Conservation (phyloP, 2,113 vertebrate species). For the Stegastes partitus region DNA sequence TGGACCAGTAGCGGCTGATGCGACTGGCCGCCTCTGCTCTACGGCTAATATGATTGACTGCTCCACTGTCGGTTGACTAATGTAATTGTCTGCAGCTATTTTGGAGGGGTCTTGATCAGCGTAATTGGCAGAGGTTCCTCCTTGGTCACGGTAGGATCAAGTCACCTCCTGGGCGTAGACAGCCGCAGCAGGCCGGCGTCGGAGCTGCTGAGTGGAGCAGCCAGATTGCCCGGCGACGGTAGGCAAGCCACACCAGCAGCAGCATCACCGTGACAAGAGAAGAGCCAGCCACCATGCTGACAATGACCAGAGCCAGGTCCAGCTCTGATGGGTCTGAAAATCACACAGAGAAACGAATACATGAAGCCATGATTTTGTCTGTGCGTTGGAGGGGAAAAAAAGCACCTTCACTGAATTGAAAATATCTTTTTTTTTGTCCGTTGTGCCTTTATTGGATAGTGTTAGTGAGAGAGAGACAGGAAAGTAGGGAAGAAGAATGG, state of each 20-base stretch:
- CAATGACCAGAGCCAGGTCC: slow-evolving; percentile 55
- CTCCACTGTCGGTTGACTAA: slow-evolving; percentile 76
- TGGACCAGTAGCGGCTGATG: slow-evolving; percentile 49
- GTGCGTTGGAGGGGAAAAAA: not conserved
- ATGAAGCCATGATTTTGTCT: slow-evolving; percentile 5
- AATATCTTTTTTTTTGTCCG: too few relatives aligned
- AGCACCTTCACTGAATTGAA: not conserved
- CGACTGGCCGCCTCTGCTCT: slow-evolving; percentile 43
- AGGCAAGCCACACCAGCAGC: slow-evolving; percentile 71
- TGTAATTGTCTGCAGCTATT: slow-evolving; percentile 76
- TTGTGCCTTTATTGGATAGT: too few relatives aligned
- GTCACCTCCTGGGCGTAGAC: slow-evolving; percentile 56
- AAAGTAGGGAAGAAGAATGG: too few relatives aligned
- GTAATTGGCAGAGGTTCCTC: slow-evolving; percentile 64
- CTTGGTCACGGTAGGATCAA: slow-evolving; percentile 71
- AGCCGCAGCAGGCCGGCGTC: slow-evolving; percentile 37
- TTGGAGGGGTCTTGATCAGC: slow-evolving; percentile 64
- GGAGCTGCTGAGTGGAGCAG: slow-evolving; percentile 38
- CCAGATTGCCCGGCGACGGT: slow-evolving; percentile 49
- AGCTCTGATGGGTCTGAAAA: slow-evolving; percentile 52
- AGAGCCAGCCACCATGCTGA: slow-evolving; percentile 60
- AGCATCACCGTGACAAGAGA: slow-evolving; percentile 61
- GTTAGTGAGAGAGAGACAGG: too few relatives aligned
- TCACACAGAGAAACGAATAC: not conserved
- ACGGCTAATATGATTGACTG: slow-evolving; percentile 77